Conservation (phyloP, 2,888 invertebrate species). For the Parascotia fuliginaria region DNA sequence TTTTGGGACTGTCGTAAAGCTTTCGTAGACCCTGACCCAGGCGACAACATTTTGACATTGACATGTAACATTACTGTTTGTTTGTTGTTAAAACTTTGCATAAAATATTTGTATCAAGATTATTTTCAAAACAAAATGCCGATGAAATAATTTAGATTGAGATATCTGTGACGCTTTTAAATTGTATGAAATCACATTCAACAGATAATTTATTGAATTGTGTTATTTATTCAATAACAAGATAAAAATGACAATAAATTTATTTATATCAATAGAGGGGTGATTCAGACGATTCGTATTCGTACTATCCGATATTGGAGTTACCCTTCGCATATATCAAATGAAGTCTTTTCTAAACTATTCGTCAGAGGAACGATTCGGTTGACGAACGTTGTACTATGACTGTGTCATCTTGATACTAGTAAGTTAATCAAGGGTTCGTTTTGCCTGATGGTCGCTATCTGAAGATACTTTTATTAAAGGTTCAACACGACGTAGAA, state of each 20-base stretch:
- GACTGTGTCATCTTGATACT: conserved; percentile 43
- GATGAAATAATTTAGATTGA: not conserved
- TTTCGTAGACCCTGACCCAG: no score
- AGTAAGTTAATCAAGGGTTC: no score
- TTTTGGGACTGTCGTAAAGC: no score
- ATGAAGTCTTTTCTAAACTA: conserved; percentile 83
- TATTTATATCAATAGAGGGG: conserved; percentile 62
- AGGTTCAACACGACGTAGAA: no score
- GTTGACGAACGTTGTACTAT: conserved; percentile 63
- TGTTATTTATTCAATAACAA: conserved; percentile 62
- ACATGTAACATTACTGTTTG: no score
- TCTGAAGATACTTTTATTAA: no score
- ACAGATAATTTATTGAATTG: conserved; percentile 42
- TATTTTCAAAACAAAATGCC: no score
- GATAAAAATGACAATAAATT: conserved; percentile 62
- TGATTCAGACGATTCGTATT: conserved; percentile 51
- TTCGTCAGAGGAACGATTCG: conserved; percentile 74
- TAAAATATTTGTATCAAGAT: no score
- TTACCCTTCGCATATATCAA: conserved; percentile 76
- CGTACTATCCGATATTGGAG: conserved; percentile 63
- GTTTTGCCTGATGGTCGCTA: no score
- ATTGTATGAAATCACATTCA: conserved; percentile 26
- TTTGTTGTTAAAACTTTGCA: no score
- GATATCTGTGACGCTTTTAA: conserved; percentile 12
- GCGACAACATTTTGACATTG: no score